These are phyloP conservation scores for Philypnodon macrostomus DNA, from an alignment of 2,797 vertebrate species.

Conservation along the genomic window DNA sequence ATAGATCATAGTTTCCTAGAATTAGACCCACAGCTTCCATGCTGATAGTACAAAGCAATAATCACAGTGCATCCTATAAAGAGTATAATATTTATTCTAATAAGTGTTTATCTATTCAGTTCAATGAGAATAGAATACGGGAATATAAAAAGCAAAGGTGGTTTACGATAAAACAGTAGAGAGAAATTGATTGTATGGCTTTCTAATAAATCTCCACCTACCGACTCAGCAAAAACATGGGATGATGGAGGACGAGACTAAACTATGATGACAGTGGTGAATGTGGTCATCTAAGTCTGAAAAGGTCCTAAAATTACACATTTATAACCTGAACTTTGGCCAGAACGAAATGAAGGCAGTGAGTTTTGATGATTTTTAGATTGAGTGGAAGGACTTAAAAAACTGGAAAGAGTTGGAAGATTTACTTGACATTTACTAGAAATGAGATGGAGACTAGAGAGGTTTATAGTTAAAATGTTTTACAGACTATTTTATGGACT, in stretches of 20 bases:
- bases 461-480: neutral
- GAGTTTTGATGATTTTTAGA: conserved; percentile 23
- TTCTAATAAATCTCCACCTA: conserved; percentile 46
- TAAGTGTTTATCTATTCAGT: neutral
- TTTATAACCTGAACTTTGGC: conserved; percentile 31
- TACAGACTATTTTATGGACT: neutral
- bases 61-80: too few species aligned
- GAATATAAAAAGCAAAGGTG: conserved; percentile 1
- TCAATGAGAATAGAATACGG: conserved; percentile 7
- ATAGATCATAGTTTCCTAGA: too few species aligned
- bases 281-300: conserved; percentile 13
- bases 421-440: conserved; percentile 34
- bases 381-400: conserved; percentile 21
- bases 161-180: conserved; percentile 29
- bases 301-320: conserved; percentile 37
- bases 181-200: conserved; percentile 44
- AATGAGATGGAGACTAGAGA: conserved; percentile 26
- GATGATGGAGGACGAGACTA: conserved; percentile 39
- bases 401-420: conserved; percentile 8
- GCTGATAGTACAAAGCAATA: too few species aligned
- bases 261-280: conserved; percentile 28
- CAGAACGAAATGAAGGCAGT: conserved; percentile 1
- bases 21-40: too few species aligned
- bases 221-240: conserved; percentile 31
- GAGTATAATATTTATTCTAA: too few species aligned